Evolutionary conservation across 2,888 invertebrate genomes (phyloP).

Genomic region (Spilosoma lubricipeda): DNA sequence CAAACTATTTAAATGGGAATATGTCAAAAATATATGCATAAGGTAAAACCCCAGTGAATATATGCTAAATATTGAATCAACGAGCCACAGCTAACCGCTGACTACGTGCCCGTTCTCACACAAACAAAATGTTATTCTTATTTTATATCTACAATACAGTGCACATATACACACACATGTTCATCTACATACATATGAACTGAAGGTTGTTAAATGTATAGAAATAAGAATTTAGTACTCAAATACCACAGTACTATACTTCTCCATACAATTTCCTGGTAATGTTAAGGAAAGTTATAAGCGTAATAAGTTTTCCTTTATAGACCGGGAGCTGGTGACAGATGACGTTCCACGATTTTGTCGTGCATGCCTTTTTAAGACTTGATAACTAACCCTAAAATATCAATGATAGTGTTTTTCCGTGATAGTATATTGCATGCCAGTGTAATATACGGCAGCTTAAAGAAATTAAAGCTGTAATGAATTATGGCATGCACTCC

Average conservation of each 20-base stretch:
- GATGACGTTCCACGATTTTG: too few relatives aligned
- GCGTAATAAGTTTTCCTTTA: not conserved
- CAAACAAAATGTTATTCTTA: not conserved
- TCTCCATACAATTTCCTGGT: not conserved
- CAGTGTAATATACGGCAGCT: too few relatives aligned
- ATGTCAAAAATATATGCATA: conserved; percentile 25
- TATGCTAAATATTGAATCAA: conserved; percentile 4
- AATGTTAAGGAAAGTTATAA: conserved; percentile 8
- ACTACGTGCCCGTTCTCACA: conserved; percentile 7
- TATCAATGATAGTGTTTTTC: too few relatives aligned
- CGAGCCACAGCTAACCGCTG: not conserved
- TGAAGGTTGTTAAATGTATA: not conserved
- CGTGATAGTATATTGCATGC: too few relatives aligned
- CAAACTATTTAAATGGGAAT: conserved; percentile 33
- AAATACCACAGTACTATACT: not conserved
- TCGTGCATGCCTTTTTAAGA: too few relatives aligned
- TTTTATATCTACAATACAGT: not conserved
- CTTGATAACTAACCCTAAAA: too few relatives aligned
- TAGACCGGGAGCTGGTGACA: too few relatives aligned
- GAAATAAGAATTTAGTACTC: not conserved
- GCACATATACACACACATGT: not conserved
- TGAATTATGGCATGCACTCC: too few relatives aligned
- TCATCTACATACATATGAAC: not conserved
- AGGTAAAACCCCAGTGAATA: conserved; percentile 36
- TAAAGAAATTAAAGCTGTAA: too few relatives aligned